phyloP scores from a whole-genome alignment of 2,113 vertebrate genomes.

The Leptobrachium ailaonicum region DNA sequence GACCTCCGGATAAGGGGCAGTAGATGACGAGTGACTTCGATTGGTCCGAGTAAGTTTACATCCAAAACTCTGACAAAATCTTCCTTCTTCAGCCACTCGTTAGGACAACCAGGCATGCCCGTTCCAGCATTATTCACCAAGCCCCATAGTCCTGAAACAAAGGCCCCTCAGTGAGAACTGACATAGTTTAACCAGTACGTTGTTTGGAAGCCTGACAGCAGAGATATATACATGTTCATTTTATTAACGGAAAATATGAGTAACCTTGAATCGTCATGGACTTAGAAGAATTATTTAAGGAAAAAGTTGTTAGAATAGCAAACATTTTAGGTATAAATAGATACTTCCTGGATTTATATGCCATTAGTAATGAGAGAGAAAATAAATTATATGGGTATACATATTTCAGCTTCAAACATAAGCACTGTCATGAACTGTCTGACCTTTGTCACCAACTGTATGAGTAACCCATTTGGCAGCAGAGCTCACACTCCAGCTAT shows the following conservation, averaged over 20 bases:
- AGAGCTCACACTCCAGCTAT: constrained; percentile 26
- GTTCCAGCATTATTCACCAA: constrained; percentile 80
- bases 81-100: constrained; percentile 71
- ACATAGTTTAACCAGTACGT: background rate
- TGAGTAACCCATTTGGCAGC: constrained; percentile 31
- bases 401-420: no score
- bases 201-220: background rate
- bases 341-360: background rate
- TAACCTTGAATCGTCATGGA: no score
- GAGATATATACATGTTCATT: background rate
- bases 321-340: background rate
- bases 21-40: constrained; percentile 62
- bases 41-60: constrained; percentile 67
- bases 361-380: no score
- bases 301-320: no score
- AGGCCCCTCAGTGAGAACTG: background rate
- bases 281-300: no score
- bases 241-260: no score
- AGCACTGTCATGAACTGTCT: background rate
- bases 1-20: constrained; percentile 65
- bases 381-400: no score
- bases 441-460: constrained; percentile 24
- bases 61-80: constrained; percentile 71
- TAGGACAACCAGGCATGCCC: constrained; percentile 59
- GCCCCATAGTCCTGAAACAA: constrained; percentile 75